Evolutionary conservation across 2,797 vertebrate species (phyloP), one percentile per base, ranked within the genome.

Genomic region (Schizopygopsis pylzovi): DNA sequence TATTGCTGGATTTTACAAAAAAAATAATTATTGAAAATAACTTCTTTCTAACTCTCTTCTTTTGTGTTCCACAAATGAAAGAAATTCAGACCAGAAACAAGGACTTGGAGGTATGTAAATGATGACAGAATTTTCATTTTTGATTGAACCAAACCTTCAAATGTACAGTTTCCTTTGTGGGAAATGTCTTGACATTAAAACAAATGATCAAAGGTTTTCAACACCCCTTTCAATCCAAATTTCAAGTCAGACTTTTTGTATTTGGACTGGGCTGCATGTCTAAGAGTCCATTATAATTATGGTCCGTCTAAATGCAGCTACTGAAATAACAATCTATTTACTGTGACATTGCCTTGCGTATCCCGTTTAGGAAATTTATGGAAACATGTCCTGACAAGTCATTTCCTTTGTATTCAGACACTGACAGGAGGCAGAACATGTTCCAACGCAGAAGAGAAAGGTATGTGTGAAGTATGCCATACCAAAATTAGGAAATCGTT

Each of bases 381-480:
- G 78, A 63, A 85, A 70, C 71, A 77, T 70, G 71, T 68, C 47
- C 67, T 61, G 59, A 75, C 82, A 39, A 61, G 49, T 73, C 13
- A 75, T 39, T 81, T 70, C 71, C 70, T 70, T 81, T 11, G 11
- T 20, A 56, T 33, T 87, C 86, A 77, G 33, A 70, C 59, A 45
- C 70, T 85, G 84, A 81, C 16, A 12, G n/a, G 33, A 81, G 84
- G 22, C 84, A 65, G 84, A 81, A 85, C 78, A 71, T 59, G 63
- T 79, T 71, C 9, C 20, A 71, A 37, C 83, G 18, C 37, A 70
- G 75, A 18, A 39, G 41, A 85, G 76, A 56, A 61, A 56, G 67
- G 76, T 52, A 73, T 75, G 56, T 65, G 43, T 76, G 13, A 83
- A 33, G 59, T 33, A 83, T 80, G 41, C 28, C 56, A 65, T 49